Evolutionary conservation across 2,113 vertebrate genomes (phyloP), one percentile per base, ranked within the genome.

Genomic region (Callaeas wilsoni): DNA sequence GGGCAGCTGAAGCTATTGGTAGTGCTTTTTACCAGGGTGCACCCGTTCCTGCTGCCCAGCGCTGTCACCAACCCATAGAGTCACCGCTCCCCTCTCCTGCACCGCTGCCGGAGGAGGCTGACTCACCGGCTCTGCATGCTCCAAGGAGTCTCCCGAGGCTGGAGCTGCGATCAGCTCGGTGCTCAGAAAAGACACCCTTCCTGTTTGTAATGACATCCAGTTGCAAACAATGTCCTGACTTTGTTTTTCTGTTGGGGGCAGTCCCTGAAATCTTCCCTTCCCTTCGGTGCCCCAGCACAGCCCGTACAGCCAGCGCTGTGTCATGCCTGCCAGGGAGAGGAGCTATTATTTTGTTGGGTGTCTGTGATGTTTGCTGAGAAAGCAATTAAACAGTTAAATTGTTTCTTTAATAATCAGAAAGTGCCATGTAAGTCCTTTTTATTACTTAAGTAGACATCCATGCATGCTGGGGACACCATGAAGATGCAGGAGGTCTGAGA

Each of bases 71-170:
- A 0, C 21, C 5, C 6, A 0, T 1, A 2, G 8, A 29, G 42
- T 0, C 2, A 4, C 9, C 0, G 0, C 65, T 42, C 25, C 62
- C 6, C 23, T 33, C 13, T 47, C 22, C 16, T 23, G 5, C 49
- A 1, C 9, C 9, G 0, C 55, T 20, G 44, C 49, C 1, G 1
- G 20, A 25, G 41, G 23, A 57, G 77, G 56, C 68, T 50, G 63
- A 32, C 46, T 73, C 79, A 19, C 53, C 0, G 2, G 50, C 70
- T 37, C 46, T 44, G 37, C 57, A 0, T 1, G 14, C 15, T 2
- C 57, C 3, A 0, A 67, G 55, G 26, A 42, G 42, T 5, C 68
- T 86, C 63, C 59, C 4, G 25, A 68, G 79, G 7, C 74, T 57
- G 74, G 50, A 73, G 37, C 65, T 20, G 11, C 5, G 0, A 27